Percentiles rank a stretch among this genome's conserved stretches.
Conservation (phyloP, 1,140 invertebrate genomes). For the Drosophila fuyamai region DNA sequence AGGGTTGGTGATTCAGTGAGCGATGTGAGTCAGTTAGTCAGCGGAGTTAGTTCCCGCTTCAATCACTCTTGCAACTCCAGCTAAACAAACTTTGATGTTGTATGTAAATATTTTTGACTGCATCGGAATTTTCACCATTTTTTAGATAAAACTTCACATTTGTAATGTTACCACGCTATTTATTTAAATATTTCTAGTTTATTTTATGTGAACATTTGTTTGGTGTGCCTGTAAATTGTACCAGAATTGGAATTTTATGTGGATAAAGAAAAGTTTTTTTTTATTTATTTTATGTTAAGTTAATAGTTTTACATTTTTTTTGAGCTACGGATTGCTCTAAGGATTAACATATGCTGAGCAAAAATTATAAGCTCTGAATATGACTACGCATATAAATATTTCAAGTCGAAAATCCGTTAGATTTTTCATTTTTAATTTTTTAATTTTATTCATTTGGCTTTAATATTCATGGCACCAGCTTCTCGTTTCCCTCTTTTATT, state of each 20-base stretch:
- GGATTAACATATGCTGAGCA: too few species aligned
- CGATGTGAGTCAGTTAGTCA: conserved; percentile 48
- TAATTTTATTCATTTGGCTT: background rate
- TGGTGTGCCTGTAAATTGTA: conserved; percentile 45
- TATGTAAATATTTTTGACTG: conserved; percentile 9
- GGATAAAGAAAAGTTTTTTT: background rate
- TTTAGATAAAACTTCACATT: conserved; percentile 24
- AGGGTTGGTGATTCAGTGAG: conserved; percentile 25
- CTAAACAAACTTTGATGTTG: conserved; percentile 28
- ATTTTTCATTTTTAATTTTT: background rate
- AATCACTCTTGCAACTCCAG: conserved; percentile 23
- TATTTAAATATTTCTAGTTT: conserved; percentile 1
- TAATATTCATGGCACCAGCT: conserved; percentile 4
- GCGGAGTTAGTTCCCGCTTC: conserved; percentile 33
- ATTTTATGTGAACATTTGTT: conserved; percentile 7
- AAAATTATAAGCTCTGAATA: too few species aligned
- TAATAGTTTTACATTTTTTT: too few species aligned
- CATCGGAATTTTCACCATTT: background rate
- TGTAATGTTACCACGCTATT: background rate
- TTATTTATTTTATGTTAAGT: background rate
- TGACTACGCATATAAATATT: too few species aligned
- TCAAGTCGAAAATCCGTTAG: too few species aligned
- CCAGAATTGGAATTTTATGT: conserved; percentile 26
- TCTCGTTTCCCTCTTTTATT: background rate
- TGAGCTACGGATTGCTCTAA: too few species aligned